Conservation (phyloP, 1,140 invertebrate species). For the Lepidurus couesii region DNA sequence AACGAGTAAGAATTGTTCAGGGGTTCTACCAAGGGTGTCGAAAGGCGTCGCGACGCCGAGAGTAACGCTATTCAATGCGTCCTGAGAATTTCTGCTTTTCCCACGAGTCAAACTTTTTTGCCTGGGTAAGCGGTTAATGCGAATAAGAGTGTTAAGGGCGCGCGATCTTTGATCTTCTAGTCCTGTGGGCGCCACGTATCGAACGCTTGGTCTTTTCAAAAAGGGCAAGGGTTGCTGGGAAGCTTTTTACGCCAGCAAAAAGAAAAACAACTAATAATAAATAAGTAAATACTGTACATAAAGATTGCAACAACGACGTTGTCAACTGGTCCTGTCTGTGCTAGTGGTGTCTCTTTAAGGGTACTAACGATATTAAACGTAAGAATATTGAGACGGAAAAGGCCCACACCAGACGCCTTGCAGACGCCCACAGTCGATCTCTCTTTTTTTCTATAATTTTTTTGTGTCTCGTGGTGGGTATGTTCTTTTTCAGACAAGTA, state of each 20-base stretch:
- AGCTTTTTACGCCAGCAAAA: background rate
- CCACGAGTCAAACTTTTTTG: background rate
- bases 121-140: background rate
- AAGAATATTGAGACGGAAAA: background rate
- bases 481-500: background rate
- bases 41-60: constrained; percentile 2
- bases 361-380: background rate
- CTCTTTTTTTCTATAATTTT: background rate
- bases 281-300: too few species aligned
- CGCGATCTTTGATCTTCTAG: background rate
- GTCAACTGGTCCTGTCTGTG: background rate
- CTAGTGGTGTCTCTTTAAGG: background rate
- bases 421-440: background rate
- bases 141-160: background rate
- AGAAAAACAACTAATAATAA: background rate
- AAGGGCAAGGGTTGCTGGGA: background rate
- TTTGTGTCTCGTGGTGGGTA: background rate
- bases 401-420: constrained; percentile 1
- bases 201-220: background rate
- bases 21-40: background rate
- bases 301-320: too few species aligned
- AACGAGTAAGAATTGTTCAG: background rate
- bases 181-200: background rate
- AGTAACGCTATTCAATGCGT: too few species aligned
- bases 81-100: background rate